Evolutionary conservation across 1,140 invertebrate species (phyloP).

Genomic region (Scaptomyza graminum): DNA sequence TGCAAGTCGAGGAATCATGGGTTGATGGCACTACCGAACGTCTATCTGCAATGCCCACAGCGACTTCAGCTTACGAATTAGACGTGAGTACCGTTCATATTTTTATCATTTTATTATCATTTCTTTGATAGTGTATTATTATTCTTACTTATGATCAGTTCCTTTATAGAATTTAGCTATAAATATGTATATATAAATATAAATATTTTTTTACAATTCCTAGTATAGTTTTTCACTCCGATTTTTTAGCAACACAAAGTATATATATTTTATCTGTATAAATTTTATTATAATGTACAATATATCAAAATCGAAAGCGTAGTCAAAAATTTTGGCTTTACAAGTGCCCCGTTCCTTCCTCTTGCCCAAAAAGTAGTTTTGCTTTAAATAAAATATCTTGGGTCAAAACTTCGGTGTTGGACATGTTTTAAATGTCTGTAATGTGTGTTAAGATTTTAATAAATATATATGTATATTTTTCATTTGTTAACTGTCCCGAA

Average conservation of each 20-base stretch:
- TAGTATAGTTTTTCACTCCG: conserved; percentile 55
- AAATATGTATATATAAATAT: conserved; percentile 23
- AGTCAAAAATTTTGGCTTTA: conserved; percentile 33
- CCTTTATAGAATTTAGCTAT: conserved; percentile 29
- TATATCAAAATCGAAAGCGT: conserved; percentile 46
- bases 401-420: conserved; percentile 63
- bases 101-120: conserved; percentile 21
- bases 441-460: conserved; percentile 40
- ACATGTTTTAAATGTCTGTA: conserved; percentile 57
- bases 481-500: conserved; percentile 55
- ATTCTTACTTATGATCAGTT: conserved; percentile 39
- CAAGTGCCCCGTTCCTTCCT: conserved; percentile 21
- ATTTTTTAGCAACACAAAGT: conserved; percentile 68
- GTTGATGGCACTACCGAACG: conserved; percentile 88
- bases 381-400: conserved; percentile 23
- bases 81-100: conserved; percentile 75
- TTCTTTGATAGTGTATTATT: conserved; percentile 27
- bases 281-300: conserved; percentile 26
- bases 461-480: conserved; percentile 3
- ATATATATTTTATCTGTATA: conserved; percentile 51
- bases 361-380: conserved; percentile 66
- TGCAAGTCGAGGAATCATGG: conserved; percentile 94
- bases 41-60: conserved; percentile 82
- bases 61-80: conserved; percentile 83
- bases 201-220: conserved; percentile 27